Base-by-base conservation (phyloP, 92 coral and sea anemone genomes). In the Zoanthus sansibaricus region DNA sequence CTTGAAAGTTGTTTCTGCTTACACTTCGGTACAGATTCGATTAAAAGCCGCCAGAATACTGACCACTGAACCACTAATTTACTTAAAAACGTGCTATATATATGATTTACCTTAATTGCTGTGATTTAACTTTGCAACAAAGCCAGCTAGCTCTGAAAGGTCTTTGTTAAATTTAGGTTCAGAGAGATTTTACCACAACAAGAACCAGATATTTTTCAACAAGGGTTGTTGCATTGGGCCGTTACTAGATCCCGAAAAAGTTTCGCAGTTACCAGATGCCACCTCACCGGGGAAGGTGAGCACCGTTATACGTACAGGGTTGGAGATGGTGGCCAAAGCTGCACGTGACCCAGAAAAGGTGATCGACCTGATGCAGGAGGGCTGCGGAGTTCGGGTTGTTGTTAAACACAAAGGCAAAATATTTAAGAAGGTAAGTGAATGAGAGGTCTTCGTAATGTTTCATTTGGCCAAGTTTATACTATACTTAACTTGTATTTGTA, bases 271-370 rank as follows among this genome's bases (percentile, higher is more conserved):
- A n/a, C 99, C 99, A 46, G 99, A 97, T 74, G 98, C 99, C 32
- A 97, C 99, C 5, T 95, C 98, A 45, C 98, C 99, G 11, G 99
- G 99, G 74, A 97, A 97, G 76, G 99, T 97, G 80, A 95, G 97
- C 79, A 95, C 92, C 25, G 99, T 97, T 1, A 95, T 97, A 77
- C 92, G 99, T 44, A 92, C 94, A 2, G 99, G 97, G 7, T 92
- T 97, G 82, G 99, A 97, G 83, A 97, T 94, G 95, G 99, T 97
- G 15, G 99, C 97, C 30, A 94, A 90, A 72, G 98, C 98, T 6
- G 98, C 99, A 21, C 89, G 90, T 88, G 97, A 97, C 69, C 99
- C 99, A 1, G 98, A 93, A 72, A 97, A 95, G 80, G 99, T 97
- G 17, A 94, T 97, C 42, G 99, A 95, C 87, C 90, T 97, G 49